Base-by-base conservation (phyloP, 2,888 invertebrate genomes). In the Epinotia demarniana region DNA sequence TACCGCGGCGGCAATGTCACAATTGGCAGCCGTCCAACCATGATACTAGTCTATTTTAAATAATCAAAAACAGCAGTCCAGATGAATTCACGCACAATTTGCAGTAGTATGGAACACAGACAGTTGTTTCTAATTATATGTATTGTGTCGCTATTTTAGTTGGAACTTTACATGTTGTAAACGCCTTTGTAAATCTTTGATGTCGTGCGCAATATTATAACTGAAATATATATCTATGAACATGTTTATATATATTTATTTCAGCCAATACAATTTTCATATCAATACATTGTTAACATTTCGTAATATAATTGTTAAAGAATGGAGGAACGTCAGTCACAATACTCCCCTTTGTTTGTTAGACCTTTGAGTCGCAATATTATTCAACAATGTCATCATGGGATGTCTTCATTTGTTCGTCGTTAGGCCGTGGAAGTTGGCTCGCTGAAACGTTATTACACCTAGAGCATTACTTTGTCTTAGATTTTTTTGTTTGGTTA, bases 11-110 rank as follows among this genome's bases (percentile, higher is more conserved):
- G 58, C 58, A 19, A 53, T 75, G 72, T 75, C 72, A 75, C 62
- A 57, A 60, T 72, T 75, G 75, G 75, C 75, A 72, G 23, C 9
- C n/a, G 8, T 66, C 75, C 75, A 75, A 61, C 49, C 19, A 53
- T 49, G 75, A 63, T 66, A 43, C 62, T 64, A 72, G 72, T 76
- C 72, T 72, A 72, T 72, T 75, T 75, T 46, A 53, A 75, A 75
- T 72, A 67, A 72, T 72, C 72, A 61, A 72, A 71, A 72, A 75
- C 75, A 75, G 39, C 23, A 2, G 58, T n/a, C 72, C 58, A 70
- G 70, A 71, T 64, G 53, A 23, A 16, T 67, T 67, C 61, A 75
- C 71, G 72, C 71, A 67, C 71, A 60, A 66, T 75, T 75, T 75
- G 72, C 61, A 64, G 70, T 66, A 57, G 55, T 61, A 67, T 64